Conservation (phyloP, 2,113 vertebrate species). For the Leucoraja erinaceus region DNA sequence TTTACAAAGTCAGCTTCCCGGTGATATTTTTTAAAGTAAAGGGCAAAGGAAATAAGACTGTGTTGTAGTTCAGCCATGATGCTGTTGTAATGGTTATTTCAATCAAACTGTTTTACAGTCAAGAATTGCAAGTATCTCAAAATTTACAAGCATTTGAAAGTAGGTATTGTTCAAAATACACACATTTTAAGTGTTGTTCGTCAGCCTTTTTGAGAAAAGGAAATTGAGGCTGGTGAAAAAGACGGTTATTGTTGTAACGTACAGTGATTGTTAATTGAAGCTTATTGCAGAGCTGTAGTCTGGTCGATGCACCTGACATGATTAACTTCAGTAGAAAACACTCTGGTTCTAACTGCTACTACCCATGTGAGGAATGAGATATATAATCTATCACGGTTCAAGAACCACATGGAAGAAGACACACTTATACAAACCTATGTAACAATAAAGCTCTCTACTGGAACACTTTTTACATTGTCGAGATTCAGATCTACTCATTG, state of each 20-base stretch:
- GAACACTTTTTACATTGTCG: slow-evolving; percentile 73
- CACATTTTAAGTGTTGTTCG: slow-evolving; percentile 78
- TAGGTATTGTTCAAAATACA: slow-evolving; percentile 74
- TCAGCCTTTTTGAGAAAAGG: slow-evolving; percentile 70
- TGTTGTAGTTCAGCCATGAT: slow-evolving; percentile 75
- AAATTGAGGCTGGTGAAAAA: slow-evolving; percentile 71
- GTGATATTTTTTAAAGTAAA: neutral
- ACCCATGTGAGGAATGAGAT: slow-evolving; percentile 71
- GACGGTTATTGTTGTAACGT: slow-evolving; percentile 66
- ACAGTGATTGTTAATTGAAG: slow-evolving; percentile 74
- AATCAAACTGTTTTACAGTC: slow-evolving; percentile 90
- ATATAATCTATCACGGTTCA: slow-evolving; percentile 74
- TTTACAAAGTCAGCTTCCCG: neutral
- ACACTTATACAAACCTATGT: slow-evolving; percentile 79
- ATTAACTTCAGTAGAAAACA: slow-evolving; percentile 77
- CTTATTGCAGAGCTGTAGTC: slow-evolving; percentile 74
- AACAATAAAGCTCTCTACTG: slow-evolving; percentile 76
- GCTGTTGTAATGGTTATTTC: slow-evolving; percentile 95
- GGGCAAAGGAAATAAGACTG: neutral
- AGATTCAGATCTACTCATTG: slow-evolving; percentile 70
- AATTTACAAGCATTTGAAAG: slow-evolving; percentile 90
- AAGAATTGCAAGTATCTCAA: slow-evolving; percentile 87
- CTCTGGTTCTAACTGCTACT: slow-evolving; percentile 66
- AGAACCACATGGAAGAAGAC: slow-evolving; percentile 59
- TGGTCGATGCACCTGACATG: slow-evolving; percentile 85